phyloP scores from a whole-genome alignment of 2,113 vertebrate genomes.

The Pao palembangensis region DNA sequence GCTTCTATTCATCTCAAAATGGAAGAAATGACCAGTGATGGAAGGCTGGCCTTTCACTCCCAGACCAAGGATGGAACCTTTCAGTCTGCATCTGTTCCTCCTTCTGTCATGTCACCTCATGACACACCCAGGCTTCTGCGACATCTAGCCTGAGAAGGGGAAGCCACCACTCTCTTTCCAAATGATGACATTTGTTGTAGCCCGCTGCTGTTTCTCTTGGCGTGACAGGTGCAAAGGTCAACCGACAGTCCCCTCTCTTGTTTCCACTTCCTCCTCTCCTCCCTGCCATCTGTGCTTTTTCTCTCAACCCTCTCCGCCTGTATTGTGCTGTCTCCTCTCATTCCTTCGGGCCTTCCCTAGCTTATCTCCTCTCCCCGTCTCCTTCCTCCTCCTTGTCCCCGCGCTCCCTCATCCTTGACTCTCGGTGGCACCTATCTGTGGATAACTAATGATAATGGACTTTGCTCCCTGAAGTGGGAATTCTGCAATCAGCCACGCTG shows the following conservation, averaged over 20 bases:
- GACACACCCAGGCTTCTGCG: constrained; percentile 19
- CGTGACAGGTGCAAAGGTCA: constrained; percentile 43
- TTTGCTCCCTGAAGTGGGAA: constrained; percentile 63
- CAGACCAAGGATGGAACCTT: too few species aligned
- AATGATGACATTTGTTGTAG: constrained; percentile 62
- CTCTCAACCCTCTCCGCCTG: constrained; percentile 21
- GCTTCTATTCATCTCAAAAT: too few species aligned
- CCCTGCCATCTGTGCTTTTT: constrained; percentile 4
- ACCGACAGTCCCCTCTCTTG: constrained; percentile 37
- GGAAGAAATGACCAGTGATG: too few species aligned
- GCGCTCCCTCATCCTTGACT: constrained; percentile 47
- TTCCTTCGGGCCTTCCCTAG: constrained; percentile 3
- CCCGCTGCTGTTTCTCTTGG: constrained; percentile 25
- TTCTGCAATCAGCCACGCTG: constrained; percentile 64
- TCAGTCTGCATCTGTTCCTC: too few species aligned
- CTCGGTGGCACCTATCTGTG: constrained; percentile 49
- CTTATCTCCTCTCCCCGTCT: constrained; percentile 16
- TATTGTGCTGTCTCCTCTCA: constrained; percentile 13
- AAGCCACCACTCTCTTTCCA: constrained; percentile 38
- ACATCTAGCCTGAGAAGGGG: constrained; percentile 18
- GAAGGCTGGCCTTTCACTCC: too few species aligned
- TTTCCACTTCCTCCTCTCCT: not conserved
- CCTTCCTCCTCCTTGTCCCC: constrained; percentile 4
- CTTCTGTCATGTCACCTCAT: too few species aligned
- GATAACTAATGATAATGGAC: constrained; percentile 69